These are phyloP conservation scores for Saccostrea echinata DNA, from an alignment of 1,140 invertebrate genomes.

Conservation along the genomic window DNA sequence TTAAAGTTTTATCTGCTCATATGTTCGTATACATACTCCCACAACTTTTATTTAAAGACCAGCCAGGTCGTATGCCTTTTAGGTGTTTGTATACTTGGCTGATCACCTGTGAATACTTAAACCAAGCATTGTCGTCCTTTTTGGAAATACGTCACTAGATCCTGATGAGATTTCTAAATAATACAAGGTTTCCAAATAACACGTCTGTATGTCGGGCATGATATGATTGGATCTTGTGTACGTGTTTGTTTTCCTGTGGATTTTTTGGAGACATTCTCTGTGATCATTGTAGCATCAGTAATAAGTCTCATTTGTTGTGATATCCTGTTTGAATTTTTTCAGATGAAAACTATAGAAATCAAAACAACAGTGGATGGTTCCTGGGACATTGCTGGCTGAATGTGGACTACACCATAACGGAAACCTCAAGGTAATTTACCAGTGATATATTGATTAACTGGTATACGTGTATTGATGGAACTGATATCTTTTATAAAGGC, in stretches of 20 bases:
- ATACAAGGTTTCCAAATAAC: not conserved
- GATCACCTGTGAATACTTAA: constrained; percentile 9
- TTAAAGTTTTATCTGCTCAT: too few relatives aligned
- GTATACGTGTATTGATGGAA: too few relatives aligned
- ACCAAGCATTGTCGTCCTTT: not conserved
- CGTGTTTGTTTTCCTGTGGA: not conserved
- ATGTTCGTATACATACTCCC: not conserved
- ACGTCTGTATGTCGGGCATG: not conserved
- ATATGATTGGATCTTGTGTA: not conserved
- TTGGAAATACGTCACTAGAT: not conserved
- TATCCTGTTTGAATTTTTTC: not conserved
- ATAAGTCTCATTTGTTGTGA: too few relatives aligned
- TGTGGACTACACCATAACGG: too few relatives aligned
- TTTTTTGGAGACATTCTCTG: not conserved
- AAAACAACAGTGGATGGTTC: not conserved
- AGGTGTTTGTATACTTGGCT: not conserved
- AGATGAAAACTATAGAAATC: not conserved
- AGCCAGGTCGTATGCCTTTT: not conserved
- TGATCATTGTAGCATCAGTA: not conserved
- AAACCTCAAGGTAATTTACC: too few relatives aligned
- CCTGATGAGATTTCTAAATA: constrained; percentile 26
- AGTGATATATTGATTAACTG: too few relatives aligned
- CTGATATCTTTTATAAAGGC: too few relatives aligned
- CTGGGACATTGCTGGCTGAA: too few relatives aligned
- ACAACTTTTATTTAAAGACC: constrained; percentile 1